Evolutionary conservation across 2,113 vertebrate genomes (phyloP), one percentile per base, ranked within the genome.

Genomic region (Talpa occidentalis): DNA sequence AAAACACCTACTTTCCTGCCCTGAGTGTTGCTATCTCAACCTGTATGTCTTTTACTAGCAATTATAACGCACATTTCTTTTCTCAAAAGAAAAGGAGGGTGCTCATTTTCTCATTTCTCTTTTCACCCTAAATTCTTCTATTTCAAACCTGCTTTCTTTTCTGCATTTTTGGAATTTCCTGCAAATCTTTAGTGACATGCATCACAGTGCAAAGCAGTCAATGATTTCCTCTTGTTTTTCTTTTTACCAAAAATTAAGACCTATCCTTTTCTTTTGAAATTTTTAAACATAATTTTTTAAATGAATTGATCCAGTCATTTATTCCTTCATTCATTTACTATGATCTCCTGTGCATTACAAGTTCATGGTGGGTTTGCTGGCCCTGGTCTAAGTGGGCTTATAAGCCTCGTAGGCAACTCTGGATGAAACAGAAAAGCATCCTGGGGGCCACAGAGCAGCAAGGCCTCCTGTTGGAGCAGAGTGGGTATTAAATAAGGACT

Each of bases 41-140:
- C 28, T 67, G 10, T 26, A 19, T 32, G 72, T 92, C 62, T 82
- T 62, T 54, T 19, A 22, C 15, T 17, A 21, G 52, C 21, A n/a
- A 82, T 17, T 40, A 28, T 4, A 32, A 44, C 12, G 40, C n/a
- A n/a, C 17, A 30, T 32, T 86, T 54, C 52, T 30, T 54, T 26
- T 85, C 85, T 59, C 11, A 49, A 80, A 66, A 56, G 16, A 42
- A 37, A 30, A 28, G 2, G 22, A 2, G 1, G 19, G 28, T 19
- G 37, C 19, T 32, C 54, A 2, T 82, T 90, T 84, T 77, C 60
- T 88, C 22, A 10, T 35, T 90, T 76, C 30, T 70, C 62, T 73
- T 95, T 69, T 90, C 37, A 30, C 52, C 70, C 44, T 32, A 16
- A 95, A 92, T 35, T 54, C 40, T 44, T 93, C 76, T 37, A 22